Base-by-base conservation (phyloP, 2,888 invertebrate genomes). In the Cynaeus angustus region DNA sequence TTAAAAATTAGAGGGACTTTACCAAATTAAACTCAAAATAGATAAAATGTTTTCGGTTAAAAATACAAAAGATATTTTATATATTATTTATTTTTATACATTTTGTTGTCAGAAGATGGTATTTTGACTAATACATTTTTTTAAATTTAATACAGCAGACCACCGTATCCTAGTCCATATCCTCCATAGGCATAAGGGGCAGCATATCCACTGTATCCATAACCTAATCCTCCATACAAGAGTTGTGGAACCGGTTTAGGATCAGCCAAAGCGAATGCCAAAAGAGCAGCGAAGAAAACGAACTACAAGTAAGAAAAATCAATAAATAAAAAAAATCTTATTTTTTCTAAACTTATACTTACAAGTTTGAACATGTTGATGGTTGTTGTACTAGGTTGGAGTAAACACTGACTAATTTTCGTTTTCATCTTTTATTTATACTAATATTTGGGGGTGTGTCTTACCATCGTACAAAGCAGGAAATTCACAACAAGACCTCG, bases 231-330 rank as follows among this genome's bases (percentile, higher is more conserved):
- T 3, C 45, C 46, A n/a, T 8, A 28, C 7, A 33, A 10, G 28
- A 10, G 13, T 12, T 59, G 59, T 14, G 59, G 59, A 8, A 7
- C 65, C 4, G 76, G 71, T 6, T 68, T 61, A n/a, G 76, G 73
- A 26, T 71, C 71, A 61, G 73, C 73, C 13, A 73, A 48, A 59
- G 70, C 73, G 8, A 72, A 48, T 12, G 72, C 72, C 86, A 88
- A 78, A 73, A 89, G 79, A 73, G 88, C 89, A 81, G 53, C 62
- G 80, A 89, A 79, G 65, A 87, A 83, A 80, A 88, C 84, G 13
- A 58, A 28, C 58, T 58, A 21, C 16, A 56, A 45, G 6, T n/a
- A 46, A 10, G n/a, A 38, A 38, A 9, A 14, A 33, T 1, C 7
- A 33, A 33, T 33, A n/a, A n/a, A 21, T 21, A 21, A 21, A 21